A percentile compares a stretch with the other conserved stretches of the same genome.
phyloP scores from a whole-genome alignment of 2,113 vertebrate genomes.

The Nanorana parkeri region DNA sequence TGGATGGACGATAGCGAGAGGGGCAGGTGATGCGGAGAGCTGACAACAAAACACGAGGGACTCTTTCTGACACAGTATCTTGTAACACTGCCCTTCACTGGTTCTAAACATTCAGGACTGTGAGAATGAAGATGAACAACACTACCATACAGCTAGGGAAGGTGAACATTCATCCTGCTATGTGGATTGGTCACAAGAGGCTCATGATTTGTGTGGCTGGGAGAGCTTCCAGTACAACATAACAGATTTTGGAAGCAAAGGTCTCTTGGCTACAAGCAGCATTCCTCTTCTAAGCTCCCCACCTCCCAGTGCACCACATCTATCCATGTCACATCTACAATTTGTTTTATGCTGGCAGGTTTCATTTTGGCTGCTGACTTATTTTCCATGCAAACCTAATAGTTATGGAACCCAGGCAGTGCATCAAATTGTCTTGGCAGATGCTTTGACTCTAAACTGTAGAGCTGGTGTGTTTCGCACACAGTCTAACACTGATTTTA shows the following conservation, averaged over 20 bases:
- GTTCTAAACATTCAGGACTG: too few species aligned
- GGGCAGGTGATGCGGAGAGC: too few species aligned
- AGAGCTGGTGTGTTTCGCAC: too few species aligned
- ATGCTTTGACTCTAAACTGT: background rate
- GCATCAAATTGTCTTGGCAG: conserved; percentile 39
- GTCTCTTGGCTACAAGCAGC: conserved; percentile 23
- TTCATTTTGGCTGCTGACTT: background rate
- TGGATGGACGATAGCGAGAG: too few species aligned
- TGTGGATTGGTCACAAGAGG: background rate
- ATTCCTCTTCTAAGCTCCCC: background rate
- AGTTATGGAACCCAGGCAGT: conserved; percentile 21
- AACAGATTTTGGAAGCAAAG: conserved; percentile 42
- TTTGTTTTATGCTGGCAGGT: conserved; percentile 51
- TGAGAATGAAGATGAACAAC: too few species aligned
- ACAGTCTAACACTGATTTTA: too few species aligned
- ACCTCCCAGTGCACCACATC: conserved; percentile 3
- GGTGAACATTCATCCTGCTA: background rate
- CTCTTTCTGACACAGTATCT: too few species aligned
- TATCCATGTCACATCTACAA: conserved; percentile 4
- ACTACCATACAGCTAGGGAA: background rate
- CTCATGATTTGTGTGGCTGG: conserved; percentile 25
- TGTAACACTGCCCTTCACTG: too few species aligned
- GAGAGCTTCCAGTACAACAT: background rate
- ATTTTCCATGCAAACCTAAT: conserved; percentile 43
- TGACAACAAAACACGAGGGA: too few species aligned